Evolutionary conservation across 2,113 vertebrate species (phyloP), one percentile per base, ranked within the genome.

Genomic region (Pipra filicauda): DNA sequence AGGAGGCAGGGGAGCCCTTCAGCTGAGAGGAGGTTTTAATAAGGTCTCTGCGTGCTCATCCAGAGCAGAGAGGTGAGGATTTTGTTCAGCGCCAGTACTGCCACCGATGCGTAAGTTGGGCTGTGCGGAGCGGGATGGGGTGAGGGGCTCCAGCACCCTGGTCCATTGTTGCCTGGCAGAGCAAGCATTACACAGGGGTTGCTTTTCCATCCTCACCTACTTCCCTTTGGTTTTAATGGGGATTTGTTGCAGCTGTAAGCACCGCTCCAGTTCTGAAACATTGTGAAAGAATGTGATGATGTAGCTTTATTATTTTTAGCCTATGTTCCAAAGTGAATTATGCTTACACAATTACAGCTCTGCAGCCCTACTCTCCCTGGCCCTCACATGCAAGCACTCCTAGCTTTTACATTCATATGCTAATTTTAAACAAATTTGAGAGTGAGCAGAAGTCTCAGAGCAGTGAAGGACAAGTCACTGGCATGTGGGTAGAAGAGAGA

Each of bases 231-330:
- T 57, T 95, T 84, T 73, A 48, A 30, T 2, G 22, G 17, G 30
- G 61, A 43, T 90, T 88, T 4, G 5, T 86, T 6, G 10, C 88
- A 91, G 85, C 88, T 90, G 49, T 69, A 88, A 93, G 79, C 22
- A 3, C 88, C 64, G 58, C 83, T 92, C 89, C 13, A 33, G 46
- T 71, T 77, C 94, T 74, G 72, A 78, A 81, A 52, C 86, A 64
- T 51, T 91, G 86, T 80, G 79, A 91, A 94, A 94, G 92, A 97
- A 97, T 95, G 94, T 74, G 94, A 95, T 95, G 96, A 97, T 88
- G 94, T 77, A 84, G 95, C 94, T 92, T 84, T 91, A 74, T 93
- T 97, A 95, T 97, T 97, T 97, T 97, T 96, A 97, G 91, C 85
- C 59, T 73, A 0, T 93, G 92, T 84, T 95, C 51, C 76, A 84